Base-by-base conservation (phyloP, 2,797 vertebrate species). In the Antrozous pallidus region DNA sequence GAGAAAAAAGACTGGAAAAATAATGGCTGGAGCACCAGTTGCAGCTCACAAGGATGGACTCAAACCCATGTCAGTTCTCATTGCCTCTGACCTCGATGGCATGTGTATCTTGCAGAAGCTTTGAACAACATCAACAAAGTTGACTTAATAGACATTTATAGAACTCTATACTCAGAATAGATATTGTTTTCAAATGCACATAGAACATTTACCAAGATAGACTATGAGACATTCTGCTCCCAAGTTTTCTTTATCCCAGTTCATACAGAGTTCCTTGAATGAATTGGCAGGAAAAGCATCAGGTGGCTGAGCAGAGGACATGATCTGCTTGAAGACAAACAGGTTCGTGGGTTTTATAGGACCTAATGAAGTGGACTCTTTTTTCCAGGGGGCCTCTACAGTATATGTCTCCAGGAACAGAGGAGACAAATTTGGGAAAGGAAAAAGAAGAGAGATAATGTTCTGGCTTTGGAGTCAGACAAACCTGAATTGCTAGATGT, bases 401-500 rank as follows among this genome's bases (percentile, higher is more conserved):
- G 8, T 47, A 54, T 38, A 38, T 71, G 70, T 92, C 79, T 94
- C 17, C n/a, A 82, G 70, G 40, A 75, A 80, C 17, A 13, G 42
- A 92, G 42, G 40, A 93, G 20, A 91, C 5, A 5, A 80, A 40
- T 45, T 73, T 51, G 78, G 63, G 36, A 22, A 87, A 95, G 28
- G 22, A 86, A 92, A 88, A 42, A 80, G 71, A 92, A 93, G 56
- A 82, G 33, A 92, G 17, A 61, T 31, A 85, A 79, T 73, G 77
- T 88, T 89, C 49, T 58, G 28, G 18, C 26, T 83, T 95, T 86
- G 54, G 80, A 92, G 47, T 88, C 31, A 90, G 73, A 74, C 47
- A 94, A 83, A 85, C 61, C 33, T 92, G 51, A 94, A 88, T 90
- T 95, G 38, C 56, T 45, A 82, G 31, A 61, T 88, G 38, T 75